Percentiles rank a stretch among this genome's conserved stretches.
Conservation (phyloP, 2,888 invertebrate species). For the Anthophora plumipes region DNA sequence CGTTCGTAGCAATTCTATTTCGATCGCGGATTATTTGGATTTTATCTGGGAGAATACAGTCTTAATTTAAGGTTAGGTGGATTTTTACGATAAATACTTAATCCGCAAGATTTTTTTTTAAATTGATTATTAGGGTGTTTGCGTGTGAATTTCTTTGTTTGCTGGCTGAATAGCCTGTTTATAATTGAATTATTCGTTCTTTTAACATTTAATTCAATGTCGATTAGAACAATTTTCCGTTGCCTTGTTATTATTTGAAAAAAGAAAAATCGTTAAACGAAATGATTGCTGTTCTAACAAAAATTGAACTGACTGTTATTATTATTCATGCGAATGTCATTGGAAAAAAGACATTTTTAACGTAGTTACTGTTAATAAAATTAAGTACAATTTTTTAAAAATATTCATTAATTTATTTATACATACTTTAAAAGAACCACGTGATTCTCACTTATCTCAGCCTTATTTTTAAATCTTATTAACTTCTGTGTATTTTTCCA, state of each 20-base stretch:
- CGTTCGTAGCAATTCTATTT: not conserved
- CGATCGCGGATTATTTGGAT: not conserved
- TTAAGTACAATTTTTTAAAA: not conserved
- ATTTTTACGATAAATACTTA: not conserved
- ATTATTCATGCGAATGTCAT: not conserved
- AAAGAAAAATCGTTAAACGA: not conserved
- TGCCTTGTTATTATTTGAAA: not conserved
- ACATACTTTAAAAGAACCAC: not conserved
- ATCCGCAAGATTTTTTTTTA: not conserved
- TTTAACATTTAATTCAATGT: not conserved
- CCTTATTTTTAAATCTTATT: not conserved
- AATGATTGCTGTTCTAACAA: not conserved
- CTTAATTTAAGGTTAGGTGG: slow-evolving; percentile 11
- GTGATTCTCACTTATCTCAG: not conserved
- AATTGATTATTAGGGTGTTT: not conserved
- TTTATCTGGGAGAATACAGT: not conserved
- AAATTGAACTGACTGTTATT: not conserved
- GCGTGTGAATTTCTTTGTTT: not conserved
- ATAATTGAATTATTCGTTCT: not conserved
- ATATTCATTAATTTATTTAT: not conserved
- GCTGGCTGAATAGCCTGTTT: not conserved
- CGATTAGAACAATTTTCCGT: too few species aligned
- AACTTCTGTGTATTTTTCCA: too few species aligned
- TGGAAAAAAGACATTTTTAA: not conserved
- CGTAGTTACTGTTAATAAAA: not conserved